These are phyloP conservation scores for Hypena proboscidalis DNA, from an alignment of 2,888 invertebrate genomes.

Conservation along the genomic window DNA sequence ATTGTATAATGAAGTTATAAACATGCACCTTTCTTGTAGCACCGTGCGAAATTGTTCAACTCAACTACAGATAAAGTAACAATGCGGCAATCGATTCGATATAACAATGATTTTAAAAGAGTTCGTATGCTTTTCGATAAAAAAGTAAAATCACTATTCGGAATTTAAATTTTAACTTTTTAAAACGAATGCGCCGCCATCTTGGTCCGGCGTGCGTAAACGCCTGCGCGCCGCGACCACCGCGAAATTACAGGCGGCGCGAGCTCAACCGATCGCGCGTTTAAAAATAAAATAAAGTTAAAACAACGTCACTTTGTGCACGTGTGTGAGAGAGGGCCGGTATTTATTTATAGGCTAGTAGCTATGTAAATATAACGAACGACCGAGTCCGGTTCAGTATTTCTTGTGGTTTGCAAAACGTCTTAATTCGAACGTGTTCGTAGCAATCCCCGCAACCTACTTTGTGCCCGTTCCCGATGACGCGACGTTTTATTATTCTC, in stretches of 20 bases:
- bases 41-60: conserved; percentile 61
- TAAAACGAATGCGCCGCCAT: conserved; percentile 73
- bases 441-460: conserved; percentile 53
- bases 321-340: conserved; percentile 80
- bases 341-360: conserved; percentile 85
- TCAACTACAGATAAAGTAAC: conserved; percentile 56
- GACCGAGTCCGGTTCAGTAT: conserved; percentile 65
- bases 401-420: conserved; percentile 81
- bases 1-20: conserved; percentile 66
- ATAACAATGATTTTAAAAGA: conserved; percentile 57
- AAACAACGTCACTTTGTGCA: conserved; percentile 83
- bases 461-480: conserved; percentile 43
- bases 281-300: conserved; percentile 85
- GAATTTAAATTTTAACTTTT: conserved; percentile 60
- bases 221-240: conserved; percentile 82
- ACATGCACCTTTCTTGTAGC: conserved; percentile 60
- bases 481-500: conserved; percentile 37
- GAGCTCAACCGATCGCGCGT: conserved; percentile 74
- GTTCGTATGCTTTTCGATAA: conserved; percentile 57
- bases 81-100: conserved; percentile 43
- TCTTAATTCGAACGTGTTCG: conserved; percentile 73
- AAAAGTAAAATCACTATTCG: conserved; percentile 52
- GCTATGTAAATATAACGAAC: conserved; percentile 82
- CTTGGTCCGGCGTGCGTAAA: conserved; percentile 78
- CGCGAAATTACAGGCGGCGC: conserved; percentile 83